Conservation (phyloP, 2,797 vertebrate species). For the Chelon auratus region DNA sequence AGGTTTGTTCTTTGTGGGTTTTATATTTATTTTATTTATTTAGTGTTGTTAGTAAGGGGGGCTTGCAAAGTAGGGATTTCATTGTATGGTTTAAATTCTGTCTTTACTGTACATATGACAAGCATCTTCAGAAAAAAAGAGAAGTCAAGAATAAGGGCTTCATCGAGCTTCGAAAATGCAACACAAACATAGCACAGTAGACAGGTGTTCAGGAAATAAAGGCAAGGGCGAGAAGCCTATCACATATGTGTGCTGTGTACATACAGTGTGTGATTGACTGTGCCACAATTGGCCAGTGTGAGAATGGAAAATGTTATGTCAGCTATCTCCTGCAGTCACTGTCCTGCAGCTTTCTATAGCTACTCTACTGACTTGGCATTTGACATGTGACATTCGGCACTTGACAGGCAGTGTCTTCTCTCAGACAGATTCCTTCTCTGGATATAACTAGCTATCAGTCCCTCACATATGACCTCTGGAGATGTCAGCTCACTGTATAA, state of each 20-base stretch:
- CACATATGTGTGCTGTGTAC: not conserved
- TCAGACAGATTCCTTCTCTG: slow-evolving; percentile 45
- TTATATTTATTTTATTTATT: too few relatives aligned
- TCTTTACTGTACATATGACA: too few relatives aligned
- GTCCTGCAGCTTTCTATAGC: slow-evolving; percentile 37
- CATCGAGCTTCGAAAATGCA: not conserved
- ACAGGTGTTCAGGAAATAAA: not conserved
- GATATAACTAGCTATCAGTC: slow-evolving; percentile 57
- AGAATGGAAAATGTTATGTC: slow-evolving; percentile 29
- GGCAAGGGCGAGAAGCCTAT: not conserved
- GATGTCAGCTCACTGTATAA: slow-evolving; percentile 21
- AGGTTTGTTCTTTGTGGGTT: too few relatives aligned
- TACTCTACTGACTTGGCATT: slow-evolving; percentile 16
- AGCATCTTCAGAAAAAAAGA: too few relatives aligned
- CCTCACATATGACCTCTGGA: slow-evolving; percentile 36
- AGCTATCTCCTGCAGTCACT: slow-evolving; percentile 14
- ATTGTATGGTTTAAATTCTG: too few relatives aligned
- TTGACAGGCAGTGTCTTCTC: slow-evolving; percentile 20
- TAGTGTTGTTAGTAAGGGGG: too few relatives aligned
- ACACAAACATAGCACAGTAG: not conserved
- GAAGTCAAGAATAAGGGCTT: too few relatives aligned
- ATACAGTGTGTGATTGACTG: not conserved
- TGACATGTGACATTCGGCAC: slow-evolving; percentile 34
- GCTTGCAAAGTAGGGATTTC: too few relatives aligned
- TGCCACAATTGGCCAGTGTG: slow-evolving; percentile 31